A percentile compares a stretch with the other conserved stretches of the same genome.
phyloP scores from a whole-genome alignment of 2,113 vertebrate species.

The Labrus mixtus region DNA sequence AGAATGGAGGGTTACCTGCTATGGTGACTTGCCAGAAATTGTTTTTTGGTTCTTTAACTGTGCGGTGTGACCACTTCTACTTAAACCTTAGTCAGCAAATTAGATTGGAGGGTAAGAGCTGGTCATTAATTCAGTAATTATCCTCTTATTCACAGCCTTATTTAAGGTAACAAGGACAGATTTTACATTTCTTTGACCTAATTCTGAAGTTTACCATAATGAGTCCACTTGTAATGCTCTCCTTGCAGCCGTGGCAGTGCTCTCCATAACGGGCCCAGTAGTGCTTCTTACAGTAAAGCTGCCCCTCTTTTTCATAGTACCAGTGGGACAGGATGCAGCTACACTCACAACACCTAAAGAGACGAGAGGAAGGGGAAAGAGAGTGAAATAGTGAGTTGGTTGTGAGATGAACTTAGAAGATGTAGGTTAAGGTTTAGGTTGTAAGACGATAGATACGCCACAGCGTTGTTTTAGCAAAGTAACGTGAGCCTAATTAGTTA shows the following conservation, averaged over 20 bases:
- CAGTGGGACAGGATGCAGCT: conserved; percentile 90
- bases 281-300: conserved; percentile 95
- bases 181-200: neutral
- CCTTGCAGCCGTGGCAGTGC: conserved; percentile 92
- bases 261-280: conserved; percentile 94
- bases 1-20: neutral
- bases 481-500: conserved; percentile 36
- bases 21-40: no score
- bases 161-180: neutral
- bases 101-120: neutral
- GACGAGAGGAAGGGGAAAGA: neutral
- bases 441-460: conserved; percentile 15
- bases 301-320: conserved; percentile 95
- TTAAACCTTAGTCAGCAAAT: neutral
- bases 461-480: conserved; percentile 2
- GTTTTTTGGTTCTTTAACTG: neutral
- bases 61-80: neutral
- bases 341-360: conserved; percentile 92
- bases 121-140: neutral
- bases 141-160: neutral
- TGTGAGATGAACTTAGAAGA: conserved; percentile 8
- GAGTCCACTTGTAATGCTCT: conserved; percentile 92
- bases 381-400: neutral
- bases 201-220: conserved; percentile 89
- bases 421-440: neutral